A percentile compares a stretch with the other conserved stretches of the same genome.
These are phyloP conservation scores for Sturnus vulgaris DNA, from an alignment of 2,113 vertebrate genomes.

Conservation along the genomic window DNA sequence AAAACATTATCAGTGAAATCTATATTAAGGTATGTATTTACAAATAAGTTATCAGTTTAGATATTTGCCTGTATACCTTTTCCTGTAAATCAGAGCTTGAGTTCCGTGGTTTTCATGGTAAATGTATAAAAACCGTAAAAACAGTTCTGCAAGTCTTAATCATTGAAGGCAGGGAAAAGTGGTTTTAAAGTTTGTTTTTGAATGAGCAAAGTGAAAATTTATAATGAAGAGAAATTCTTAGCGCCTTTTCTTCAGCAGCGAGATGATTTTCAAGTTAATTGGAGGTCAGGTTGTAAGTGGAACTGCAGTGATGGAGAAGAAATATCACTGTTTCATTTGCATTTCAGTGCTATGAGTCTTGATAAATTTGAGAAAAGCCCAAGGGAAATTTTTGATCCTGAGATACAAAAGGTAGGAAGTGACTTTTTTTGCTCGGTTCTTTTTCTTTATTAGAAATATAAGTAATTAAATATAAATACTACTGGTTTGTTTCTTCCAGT, in stretches of 20 bases:
- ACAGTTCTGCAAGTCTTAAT: background rate
- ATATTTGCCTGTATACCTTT: background rate
- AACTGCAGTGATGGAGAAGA: background rate
- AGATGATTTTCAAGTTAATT: background rate
- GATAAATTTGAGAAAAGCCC: conserved; percentile 97
- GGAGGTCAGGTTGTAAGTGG: background rate
- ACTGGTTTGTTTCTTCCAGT: background rate
- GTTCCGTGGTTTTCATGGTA: background rate
- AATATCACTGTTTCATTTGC: background rate
- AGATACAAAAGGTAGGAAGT: conserved; percentile 92
- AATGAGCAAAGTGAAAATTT: background rate
- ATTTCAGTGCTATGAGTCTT: conserved; percentile 94
- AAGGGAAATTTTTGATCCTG: conserved; percentile 93
- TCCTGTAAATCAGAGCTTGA: background rate
- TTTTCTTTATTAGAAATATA: background rate
- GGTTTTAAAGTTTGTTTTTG: background rate
- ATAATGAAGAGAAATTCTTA: background rate
- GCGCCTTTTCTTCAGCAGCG: background rate
- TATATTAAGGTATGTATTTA: conserved; percentile 89
- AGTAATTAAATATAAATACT: background rate
- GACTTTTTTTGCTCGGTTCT: background rate
- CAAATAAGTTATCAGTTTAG: background rate
- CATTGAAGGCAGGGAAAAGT: background rate
- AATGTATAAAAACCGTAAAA: background rate
- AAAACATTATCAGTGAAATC: conserved; percentile 99